These are phyloP conservation scores for Lapara coniferarum DNA, from an alignment of 2,888 invertebrate species.

Conservation along the genomic window DNA sequence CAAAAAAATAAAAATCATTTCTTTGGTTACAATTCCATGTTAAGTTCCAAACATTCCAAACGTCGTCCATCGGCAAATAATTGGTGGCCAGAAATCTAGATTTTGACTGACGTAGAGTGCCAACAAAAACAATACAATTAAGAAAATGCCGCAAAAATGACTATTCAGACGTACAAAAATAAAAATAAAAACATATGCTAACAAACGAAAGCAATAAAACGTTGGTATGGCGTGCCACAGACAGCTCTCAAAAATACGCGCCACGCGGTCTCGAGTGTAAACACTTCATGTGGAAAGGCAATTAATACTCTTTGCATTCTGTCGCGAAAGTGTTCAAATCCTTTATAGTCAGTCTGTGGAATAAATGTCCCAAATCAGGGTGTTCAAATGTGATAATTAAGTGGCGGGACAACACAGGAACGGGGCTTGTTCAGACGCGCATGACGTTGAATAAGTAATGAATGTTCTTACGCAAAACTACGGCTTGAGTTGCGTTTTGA, in stretches of 20 bases:
- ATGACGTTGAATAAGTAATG: slow-evolving; percentile 72
- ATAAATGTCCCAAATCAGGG: slow-evolving; percentile 50
- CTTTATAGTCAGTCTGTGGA: slow-evolving; percentile 24
- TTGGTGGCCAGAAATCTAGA: not conserved
- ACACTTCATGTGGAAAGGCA: slow-evolving; percentile 42
- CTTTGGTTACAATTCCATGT: too few species aligned
- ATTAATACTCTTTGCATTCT: slow-evolving; percentile 43
- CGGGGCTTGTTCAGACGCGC: slow-evolving; percentile 55
- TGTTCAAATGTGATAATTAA: slow-evolving; percentile 71
- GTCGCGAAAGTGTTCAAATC: slow-evolving; percentile 40
- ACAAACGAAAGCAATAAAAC: slow-evolving; percentile 34
- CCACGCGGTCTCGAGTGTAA: slow-evolving; percentile 36
- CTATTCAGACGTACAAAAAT: slow-evolving; percentile 17
- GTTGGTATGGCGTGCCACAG: slow-evolving; percentile 39
- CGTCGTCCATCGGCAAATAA: not conserved
- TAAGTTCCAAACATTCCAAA: too few species aligned
- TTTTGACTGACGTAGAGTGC: not conserved
- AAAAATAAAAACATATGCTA: slow-evolving; percentile 27
- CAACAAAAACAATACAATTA: not conserved
- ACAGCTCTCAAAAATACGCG: slow-evolving; percentile 39
- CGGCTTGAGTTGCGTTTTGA: slow-evolving; percentile 48
- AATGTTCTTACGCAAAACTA: slow-evolving; percentile 52
- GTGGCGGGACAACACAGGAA: slow-evolving; percentile 53
- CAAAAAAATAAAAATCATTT: too few species aligned
- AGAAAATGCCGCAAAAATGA: not conserved